phyloP scores from a whole-genome alignment of 2,113 vertebrate genomes.

The Cavia porcellus region DNA sequence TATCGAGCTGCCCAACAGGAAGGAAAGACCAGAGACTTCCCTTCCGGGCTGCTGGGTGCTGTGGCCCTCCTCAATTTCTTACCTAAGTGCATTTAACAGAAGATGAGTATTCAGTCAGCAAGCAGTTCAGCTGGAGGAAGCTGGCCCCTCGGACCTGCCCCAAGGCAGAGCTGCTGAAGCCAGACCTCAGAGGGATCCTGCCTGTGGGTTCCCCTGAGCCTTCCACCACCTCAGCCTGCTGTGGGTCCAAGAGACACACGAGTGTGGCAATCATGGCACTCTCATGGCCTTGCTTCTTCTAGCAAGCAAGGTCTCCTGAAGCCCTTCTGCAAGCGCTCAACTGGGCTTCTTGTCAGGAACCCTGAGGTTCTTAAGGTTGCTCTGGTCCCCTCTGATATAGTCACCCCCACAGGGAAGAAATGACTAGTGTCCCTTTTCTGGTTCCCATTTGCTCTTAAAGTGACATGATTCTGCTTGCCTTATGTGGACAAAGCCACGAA shows the following conservation, averaged over 20 bases:
- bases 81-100: background rate
- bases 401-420: background rate
- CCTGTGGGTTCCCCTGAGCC: too few species aligned
- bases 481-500: background rate
- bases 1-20: background rate
- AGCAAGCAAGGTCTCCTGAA: too few species aligned
- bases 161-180: background rate
- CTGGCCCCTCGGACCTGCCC: fast-evolving
- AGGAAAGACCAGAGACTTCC: too few species aligned
- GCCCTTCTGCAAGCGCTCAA: background rate
- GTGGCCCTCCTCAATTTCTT: background rate
- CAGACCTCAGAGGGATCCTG: background rate
- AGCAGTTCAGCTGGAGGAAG: background rate
- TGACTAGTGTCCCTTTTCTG: fast-evolving
- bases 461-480: background rate
- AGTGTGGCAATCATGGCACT: background rate
- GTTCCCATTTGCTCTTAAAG: background rate
- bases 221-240: background rate
- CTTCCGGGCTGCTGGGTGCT: background rate
- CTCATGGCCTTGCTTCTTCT: background rate
- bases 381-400: background rate
- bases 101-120: background rate
- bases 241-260: background rate
- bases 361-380: background rate
- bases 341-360: background rate